phyloP scores from a whole-genome alignment of 1,140 invertebrate genomes.

The Steinernema feltiae region DNA sequence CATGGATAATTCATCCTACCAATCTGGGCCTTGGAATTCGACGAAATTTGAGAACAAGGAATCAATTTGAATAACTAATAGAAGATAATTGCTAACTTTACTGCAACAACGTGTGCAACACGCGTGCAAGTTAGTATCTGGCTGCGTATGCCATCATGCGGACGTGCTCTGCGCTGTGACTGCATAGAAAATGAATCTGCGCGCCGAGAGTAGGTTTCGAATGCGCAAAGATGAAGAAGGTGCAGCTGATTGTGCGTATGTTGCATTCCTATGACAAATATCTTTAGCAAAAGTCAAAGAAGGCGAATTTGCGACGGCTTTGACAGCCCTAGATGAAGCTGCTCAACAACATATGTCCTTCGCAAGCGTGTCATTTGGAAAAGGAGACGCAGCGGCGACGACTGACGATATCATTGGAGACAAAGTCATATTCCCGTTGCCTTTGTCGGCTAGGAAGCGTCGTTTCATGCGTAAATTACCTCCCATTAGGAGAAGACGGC shows the following conservation, averaged over 20 bases:
- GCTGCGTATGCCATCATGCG: neutral
- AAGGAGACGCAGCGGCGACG: neutral
- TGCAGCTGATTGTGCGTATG: neutral
- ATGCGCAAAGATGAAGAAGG: neutral
- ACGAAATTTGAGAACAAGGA: neutral
- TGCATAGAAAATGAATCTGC: neutral
- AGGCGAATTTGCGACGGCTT: neutral
- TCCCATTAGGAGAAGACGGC: neutral
- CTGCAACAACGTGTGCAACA: neutral
- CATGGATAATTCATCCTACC: neutral
- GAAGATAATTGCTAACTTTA: neutral
- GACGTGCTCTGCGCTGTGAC: neutral
- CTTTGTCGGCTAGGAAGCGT: neutral
- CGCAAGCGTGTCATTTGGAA: neutral
- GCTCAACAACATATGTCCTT: neutral
- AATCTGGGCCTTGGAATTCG: neutral
- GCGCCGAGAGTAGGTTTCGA: neutral
- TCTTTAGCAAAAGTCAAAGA: neutral
- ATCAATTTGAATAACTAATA: slow-evolving; percentile 8
- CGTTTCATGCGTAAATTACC: neutral
- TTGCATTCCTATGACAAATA: neutral
- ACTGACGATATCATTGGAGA: neutral
- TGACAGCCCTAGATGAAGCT: neutral
- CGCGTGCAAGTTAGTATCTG: slow-evolving; percentile 4
- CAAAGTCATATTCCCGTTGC: neutral